phyloP scores from a whole-genome alignment of 1,140 invertebrate species.

The Pygmarrhopalites habei region DNA sequence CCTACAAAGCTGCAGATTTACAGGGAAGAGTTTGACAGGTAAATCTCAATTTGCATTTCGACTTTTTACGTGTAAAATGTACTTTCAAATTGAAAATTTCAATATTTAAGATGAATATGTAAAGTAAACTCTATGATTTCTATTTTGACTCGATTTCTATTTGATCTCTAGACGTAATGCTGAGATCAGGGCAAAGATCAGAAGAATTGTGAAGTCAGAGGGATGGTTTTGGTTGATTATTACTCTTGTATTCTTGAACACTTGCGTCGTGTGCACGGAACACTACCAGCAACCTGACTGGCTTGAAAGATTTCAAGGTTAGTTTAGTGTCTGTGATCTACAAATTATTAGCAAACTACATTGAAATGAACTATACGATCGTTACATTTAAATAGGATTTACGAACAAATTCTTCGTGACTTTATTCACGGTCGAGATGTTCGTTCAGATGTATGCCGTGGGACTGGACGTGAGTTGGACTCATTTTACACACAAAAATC shows the following conservation, averaged over 20 bases:
- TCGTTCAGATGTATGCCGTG: constrained; percentile 99
- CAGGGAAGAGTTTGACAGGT: neutral
- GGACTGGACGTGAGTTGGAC: constrained; percentile 77
- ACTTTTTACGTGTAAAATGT: no score
- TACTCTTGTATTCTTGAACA: constrained; percentile 88
- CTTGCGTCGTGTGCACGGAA: constrained; percentile 91
- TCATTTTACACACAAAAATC: neutral
- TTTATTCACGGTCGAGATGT: constrained; percentile 96
- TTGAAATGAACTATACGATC: no score
- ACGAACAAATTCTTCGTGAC: constrained; percentile 97
- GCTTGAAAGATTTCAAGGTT: constrained; percentile 91
- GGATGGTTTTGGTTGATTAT: constrained; percentile 98
- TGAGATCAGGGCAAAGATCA: constrained; percentile 8
- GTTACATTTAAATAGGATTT: no score
- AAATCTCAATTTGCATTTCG: neutral
- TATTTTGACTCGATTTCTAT: no score
- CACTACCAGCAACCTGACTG: constrained; percentile 88
- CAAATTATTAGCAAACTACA: no score
- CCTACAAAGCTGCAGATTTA: neutral
- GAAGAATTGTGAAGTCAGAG: constrained; percentile 80
- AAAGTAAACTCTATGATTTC: no score
- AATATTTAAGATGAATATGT: no score
- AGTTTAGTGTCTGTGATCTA: neutral
- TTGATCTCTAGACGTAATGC: no score
- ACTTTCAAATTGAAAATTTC: no score